Evolutionary conservation across 2,797 vertebrate species (phyloP), one percentile per base, ranked within the genome.

Genomic region (Esox masquinongy): DNA sequence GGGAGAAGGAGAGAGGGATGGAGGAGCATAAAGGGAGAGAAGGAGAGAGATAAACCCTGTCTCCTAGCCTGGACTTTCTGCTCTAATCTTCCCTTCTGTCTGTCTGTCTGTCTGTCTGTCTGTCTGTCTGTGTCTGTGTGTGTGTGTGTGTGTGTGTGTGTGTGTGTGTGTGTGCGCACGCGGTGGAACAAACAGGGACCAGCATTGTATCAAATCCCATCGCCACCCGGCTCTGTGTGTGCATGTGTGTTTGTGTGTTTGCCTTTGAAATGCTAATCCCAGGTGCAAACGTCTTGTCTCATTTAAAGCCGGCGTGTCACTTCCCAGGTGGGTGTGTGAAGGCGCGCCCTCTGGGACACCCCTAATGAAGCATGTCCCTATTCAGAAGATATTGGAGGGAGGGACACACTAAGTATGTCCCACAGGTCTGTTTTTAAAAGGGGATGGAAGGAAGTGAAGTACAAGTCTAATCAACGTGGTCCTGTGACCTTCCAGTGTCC

Each of bases 221-320:
- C 77, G 61, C 87, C 79, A 82, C 86, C 72, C 76, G 59, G 87
- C 82, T 15, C 15, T 31, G 29, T 34, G 2, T 29, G 63, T 29
- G 22, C 17, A 5, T 56, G 53, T 22, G n/a, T 50, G 22, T 68
- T 9, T 22, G 83, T 84, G 83, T 80, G 84, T 89, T 86, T 76
- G 86, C 77, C 91, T 93, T 93, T 93, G 91, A 92, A 92, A 91
- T 92, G 91, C 88, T 90, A 92, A 93, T 94, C 84, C 83, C 83
- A 84, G 81, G 88, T 83, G 78, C 88, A 89, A 91, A 88, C 84
- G 91, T 91, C 91, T 88, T 89, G 88, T 91, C 90, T 92, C 89
- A 91, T 94, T 92, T 91, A 92, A 92, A 93, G 89, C 87, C 86
- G 89, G 84, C 72, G 86, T 92, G 92, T 88, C 88, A 91, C 89